Base-by-base conservation (phyloP, 2,113 vertebrate genomes). In the Morone chrysops region DNA sequence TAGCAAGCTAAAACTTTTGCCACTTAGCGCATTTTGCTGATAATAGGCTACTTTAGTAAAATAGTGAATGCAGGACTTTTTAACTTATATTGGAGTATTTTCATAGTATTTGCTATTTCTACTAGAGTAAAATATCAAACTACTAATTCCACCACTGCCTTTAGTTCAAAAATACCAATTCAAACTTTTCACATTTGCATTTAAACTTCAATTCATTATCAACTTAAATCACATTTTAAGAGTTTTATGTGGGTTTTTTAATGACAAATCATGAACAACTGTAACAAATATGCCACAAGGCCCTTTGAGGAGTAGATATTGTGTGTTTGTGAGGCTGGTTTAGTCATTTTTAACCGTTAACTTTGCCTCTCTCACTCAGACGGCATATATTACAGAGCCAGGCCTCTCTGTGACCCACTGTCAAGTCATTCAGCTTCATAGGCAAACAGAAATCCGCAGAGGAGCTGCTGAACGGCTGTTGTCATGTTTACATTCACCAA, bases 401-500 rank as follows among this genome's bases (percentile, higher is more conserved):
- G 47, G 77, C 71, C 69, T 47, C 72, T 71, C 72, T 25, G 67
- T 17, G 56, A 22, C 73, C 73, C 59, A 40, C 70, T n/a, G 51
- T 73, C 77, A 48, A 84, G 77, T 80, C 82, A 60, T 89, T 92
- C 77, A 62, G 85, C 78, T 82, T 80, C 48, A 59, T 77, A 74
- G 54, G 88, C 87, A 95, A 95, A 95, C 93, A 93, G 54, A 85
- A 65, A 38, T 67, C 53, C 18, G 11, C 82, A 53, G 73, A 50
- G 74, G 61, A 75, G 81, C 92, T 89, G 90, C 83, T 89, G 75
- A 83, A 70, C 88, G 78, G 90, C 89, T 85, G 82, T 72, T 90
- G 82, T 89, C 81, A n/a, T 94, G 90, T 95, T 95, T 92, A 83
- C 93, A 60, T 91, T 93, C 70, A 73, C 43, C 83, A 68, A 80